Percentiles rank a stretch among this genome's conserved stretches.
These are phyloP conservation scores for Drosophila picticornis DNA, from an alignment of 2,888 invertebrate genomes.

Conservation along the genomic window DNA sequence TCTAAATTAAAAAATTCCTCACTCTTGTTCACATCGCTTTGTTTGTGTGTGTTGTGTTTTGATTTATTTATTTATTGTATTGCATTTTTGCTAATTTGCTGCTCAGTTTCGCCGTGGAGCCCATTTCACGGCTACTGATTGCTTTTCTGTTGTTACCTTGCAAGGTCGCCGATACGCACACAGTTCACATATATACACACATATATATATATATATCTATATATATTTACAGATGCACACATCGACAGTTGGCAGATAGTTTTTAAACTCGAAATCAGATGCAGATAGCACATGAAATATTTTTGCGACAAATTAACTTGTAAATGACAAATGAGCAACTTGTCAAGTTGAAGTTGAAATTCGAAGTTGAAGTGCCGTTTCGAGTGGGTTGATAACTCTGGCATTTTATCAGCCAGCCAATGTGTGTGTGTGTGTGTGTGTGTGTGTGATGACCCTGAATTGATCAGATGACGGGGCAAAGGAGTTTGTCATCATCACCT, in stretches of 20 bases:
- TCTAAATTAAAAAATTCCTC: constrained; percentile 77
- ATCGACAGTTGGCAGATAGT: constrained; percentile 33
- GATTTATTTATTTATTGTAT: constrained; percentile 56
- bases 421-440: constrained; percentile 5
- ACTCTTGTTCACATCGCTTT: constrained; percentile 54
- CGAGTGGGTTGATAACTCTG: constrained; percentile 59
- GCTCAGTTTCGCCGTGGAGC: constrained; percentile 35
- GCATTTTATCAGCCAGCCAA: constrained; percentile 63
- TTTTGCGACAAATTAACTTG: constrained; percentile 72
- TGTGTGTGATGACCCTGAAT: constrained; percentile 44
- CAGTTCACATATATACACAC: constrained; percentile 2
- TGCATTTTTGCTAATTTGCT: constrained; percentile 67
- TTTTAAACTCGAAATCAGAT: constrained; percentile 1
- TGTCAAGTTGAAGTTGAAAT: constrained; percentile 19
- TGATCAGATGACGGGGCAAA: background rate
- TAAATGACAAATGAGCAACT: constrained; percentile 42
- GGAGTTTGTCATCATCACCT: constrained; percentile 43
- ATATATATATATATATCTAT: constrained; percentile 8
- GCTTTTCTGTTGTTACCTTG: constrained; percentile 57
- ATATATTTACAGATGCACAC: constrained; percentile 4
- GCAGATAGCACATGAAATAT: constrained; percentile 34
- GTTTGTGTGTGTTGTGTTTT: constrained; percentile 15
- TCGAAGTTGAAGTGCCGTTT: constrained; percentile 24
- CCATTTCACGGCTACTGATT: constrained; percentile 67
- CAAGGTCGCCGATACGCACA: constrained; percentile 50